phyloP scores from a whole-genome alignment of 2,888 invertebrate species.

The Synergus itoensis region DNA sequence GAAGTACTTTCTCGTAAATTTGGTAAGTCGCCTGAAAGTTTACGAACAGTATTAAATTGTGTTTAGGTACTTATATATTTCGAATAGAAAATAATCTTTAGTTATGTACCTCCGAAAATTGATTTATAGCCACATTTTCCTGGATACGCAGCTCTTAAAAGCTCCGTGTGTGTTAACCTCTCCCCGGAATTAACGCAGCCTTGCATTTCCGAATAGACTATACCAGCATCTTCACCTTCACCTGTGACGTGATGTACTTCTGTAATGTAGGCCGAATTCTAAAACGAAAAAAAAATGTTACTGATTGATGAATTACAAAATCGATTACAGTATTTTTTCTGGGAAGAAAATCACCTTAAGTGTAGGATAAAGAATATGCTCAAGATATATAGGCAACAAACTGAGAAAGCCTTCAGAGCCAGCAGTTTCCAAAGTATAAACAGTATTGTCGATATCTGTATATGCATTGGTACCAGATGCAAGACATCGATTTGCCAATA shows the following conservation, averaged over 20 bases:
- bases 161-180: constrained; percentile 83
- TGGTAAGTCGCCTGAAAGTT: constrained; percentile 81
- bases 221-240: constrained; percentile 93
- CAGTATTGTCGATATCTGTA: constrained; percentile 93
- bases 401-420: constrained; percentile 92
- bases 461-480: constrained; percentile 96
- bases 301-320: background rate
- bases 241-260: constrained; percentile 96
- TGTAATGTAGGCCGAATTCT: constrained; percentile 90
- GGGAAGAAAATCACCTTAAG: constrained; percentile 80
- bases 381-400: constrained; percentile 93
- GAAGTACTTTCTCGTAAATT: constrained; percentile 90
- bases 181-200: constrained; percentile 90
- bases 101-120: constrained; percentile 86
- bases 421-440: constrained; percentile 93
- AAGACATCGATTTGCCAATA: constrained; percentile 92
- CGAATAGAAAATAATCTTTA: background rate
- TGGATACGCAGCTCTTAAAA: constrained; percentile 88
- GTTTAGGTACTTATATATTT: background rate
- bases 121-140: constrained; percentile 90
- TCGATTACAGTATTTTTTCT: constrained; percentile 27
- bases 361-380: constrained; percentile 92
- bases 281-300: constrained; percentile 27
- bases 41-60: background rate
- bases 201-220: constrained; percentile 98